phyloP scores from a whole-genome alignment of 2,888 invertebrate species.

The Bombylius major region DNA sequence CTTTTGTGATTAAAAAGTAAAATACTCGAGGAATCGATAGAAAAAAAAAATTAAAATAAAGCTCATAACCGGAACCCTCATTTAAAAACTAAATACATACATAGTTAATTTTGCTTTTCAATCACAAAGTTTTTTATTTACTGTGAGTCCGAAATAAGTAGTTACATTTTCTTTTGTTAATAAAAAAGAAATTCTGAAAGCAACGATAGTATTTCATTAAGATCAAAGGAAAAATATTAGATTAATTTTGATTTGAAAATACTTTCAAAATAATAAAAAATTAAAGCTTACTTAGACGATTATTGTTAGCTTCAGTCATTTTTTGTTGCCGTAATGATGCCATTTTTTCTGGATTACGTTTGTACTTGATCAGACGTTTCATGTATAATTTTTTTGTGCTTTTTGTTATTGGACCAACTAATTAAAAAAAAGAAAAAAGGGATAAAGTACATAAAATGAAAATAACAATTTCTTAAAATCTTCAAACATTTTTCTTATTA shows the following conservation, averaged over 20 bases:
- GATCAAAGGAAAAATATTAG: too few species aligned
- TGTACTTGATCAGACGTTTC: slow-evolving; percentile 53
- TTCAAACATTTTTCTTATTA: too few species aligned
- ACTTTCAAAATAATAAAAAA: background rate
- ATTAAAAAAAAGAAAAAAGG: background rate
- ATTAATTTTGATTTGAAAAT: too few species aligned
- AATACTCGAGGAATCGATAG: too few species aligned
- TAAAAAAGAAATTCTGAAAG: background rate
- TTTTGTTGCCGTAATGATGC: background rate
- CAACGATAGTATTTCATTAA: background rate
- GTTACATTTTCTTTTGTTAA: slow-evolving; percentile 1
- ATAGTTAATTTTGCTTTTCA: too few species aligned
- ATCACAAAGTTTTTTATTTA: background rate
- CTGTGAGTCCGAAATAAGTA: background rate
- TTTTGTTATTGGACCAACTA: slow-evolving; percentile 60
- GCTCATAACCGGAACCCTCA: too few species aligned
- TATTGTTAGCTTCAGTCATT: background rate
- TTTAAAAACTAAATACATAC: too few species aligned
- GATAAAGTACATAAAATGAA: too few species aligned
- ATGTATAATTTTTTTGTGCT: slow-evolving; percentile 67
- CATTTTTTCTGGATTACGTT: slow-evolving; percentile 22
- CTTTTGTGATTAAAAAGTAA: too few species aligned
- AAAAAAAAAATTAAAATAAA: too few species aligned
- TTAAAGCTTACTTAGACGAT: slow-evolving; percentile 14
- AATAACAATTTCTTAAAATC: too few species aligned